These are phyloP conservation scores for Megaustenia siamemsis DNA, from an alignment of 2,888 invertebrate genomes.

Conservation along the genomic window DNA sequence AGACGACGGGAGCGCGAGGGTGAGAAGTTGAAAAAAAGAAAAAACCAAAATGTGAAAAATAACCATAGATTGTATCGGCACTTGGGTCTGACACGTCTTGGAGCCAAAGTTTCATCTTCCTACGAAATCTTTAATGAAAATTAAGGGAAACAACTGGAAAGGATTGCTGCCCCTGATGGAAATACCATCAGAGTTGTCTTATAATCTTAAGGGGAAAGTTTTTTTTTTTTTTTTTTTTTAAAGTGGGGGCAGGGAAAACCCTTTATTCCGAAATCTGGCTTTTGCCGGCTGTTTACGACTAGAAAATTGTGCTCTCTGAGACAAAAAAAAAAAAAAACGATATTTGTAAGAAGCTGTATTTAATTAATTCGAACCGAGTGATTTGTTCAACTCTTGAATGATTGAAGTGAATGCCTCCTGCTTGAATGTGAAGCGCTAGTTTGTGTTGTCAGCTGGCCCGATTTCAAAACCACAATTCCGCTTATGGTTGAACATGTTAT, in stretches of 20 bases:
- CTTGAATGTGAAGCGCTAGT: too few relatives aligned
- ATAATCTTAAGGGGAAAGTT: neutral
- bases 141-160: neutral
- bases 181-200: neutral
- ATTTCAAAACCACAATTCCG: too few relatives aligned
- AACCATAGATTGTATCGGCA: constrained; percentile 1
- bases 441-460: too few relatives aligned
- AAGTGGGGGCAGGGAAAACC: too few relatives aligned
- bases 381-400: neutral
- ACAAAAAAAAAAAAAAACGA: neutral
- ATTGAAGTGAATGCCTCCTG: too few relatives aligned
- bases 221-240: too few relatives aligned
- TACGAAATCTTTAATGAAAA: neutral
- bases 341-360: neutral
- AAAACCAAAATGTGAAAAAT: too few relatives aligned
- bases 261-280: neutral
- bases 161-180: neutral
- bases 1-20: too few relatives aligned
- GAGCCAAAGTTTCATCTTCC: neutral
- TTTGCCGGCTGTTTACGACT: neutral
- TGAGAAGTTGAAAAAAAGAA: too few relatives aligned
- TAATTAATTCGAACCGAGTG: neutral
- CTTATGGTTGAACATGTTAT: too few relatives aligned
- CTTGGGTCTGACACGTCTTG: neutral
- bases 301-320: neutral